Evolutionary conservation across 2,113 vertebrate species (phyloP).

Genomic region (Halcyon malimbica): DNA sequence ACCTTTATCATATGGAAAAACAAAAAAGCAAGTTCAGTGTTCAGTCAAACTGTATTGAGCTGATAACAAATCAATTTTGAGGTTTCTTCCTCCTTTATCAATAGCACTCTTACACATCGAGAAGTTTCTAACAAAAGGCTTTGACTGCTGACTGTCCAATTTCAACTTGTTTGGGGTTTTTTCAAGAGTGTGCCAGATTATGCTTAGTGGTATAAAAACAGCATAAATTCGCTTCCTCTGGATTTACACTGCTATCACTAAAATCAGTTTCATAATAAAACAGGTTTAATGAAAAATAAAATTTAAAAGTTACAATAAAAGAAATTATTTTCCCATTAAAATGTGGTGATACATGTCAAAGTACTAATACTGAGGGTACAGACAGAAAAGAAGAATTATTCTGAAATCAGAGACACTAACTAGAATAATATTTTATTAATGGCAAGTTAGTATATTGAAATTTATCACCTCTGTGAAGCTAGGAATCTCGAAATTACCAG

Average conservation of each 20-base stretch:
- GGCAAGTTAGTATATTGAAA: not conserved
- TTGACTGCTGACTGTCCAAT: constrained; percentile 24
- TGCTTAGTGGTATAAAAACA: not conserved
- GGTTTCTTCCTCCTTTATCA: constrained; percentile 46
- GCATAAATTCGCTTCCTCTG: constrained; percentile 27
- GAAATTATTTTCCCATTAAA: constrained; percentile 34
- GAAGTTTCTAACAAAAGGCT: constrained; percentile 52
- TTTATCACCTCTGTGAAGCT: not conserved
- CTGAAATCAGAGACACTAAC: not conserved
- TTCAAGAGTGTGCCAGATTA: not conserved
- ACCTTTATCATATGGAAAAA: constrained; percentile 5
- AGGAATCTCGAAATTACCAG: not conserved
- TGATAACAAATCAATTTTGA: constrained; percentile 62
- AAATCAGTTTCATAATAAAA: constrained; percentile 19
- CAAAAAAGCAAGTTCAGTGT: constrained; percentile 21
- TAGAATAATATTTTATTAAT: not conserved
- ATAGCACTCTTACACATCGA: constrained; percentile 35
- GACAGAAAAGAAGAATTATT: not conserved
- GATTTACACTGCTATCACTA: constrained; percentile 6
- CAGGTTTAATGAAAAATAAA: constrained; percentile 40
- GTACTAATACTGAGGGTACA: not conserved
- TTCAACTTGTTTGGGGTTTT: not conserved
- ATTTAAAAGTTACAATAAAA: constrained; percentile 40
- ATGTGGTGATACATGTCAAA: not conserved
- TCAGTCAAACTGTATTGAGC: constrained; percentile 52